These are phyloP conservation scores for Mormyrus proboscirostris DNA, from an alignment of 2,797 vertebrate species.

Conservation along the genomic window DNA sequence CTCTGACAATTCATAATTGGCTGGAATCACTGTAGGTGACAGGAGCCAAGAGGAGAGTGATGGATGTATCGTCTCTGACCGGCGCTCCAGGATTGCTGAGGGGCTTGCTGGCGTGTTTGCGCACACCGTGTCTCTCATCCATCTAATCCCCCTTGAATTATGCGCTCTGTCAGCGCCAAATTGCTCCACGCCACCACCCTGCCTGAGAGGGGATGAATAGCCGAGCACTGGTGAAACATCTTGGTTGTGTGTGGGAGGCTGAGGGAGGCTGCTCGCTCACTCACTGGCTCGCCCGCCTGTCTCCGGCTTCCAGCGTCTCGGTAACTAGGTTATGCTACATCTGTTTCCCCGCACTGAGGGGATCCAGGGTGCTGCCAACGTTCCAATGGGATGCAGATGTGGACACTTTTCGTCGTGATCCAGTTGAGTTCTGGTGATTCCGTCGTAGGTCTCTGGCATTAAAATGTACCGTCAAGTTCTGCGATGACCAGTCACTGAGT, in stretches of 20 bases:
- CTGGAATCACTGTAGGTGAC: slow-evolving; percentile 23
- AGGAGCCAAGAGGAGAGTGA: slow-evolving; percentile 20
- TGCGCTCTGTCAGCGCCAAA: slow-evolving; percentile 12
- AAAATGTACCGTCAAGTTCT: background rate
- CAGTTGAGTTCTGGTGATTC: background rate
- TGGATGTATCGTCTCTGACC: slow-evolving; percentile 8
- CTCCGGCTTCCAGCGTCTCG: background rate
- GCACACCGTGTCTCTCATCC: slow-evolving; percentile 4
- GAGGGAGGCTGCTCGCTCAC: background rate
- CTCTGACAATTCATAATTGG: slow-evolving; percentile 26
- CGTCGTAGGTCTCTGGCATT: background rate
- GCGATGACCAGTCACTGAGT: background rate
- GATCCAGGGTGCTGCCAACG: background rate
- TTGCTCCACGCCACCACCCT: background rate
- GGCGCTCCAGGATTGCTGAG: background rate
- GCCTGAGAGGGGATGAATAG: slow-evolving; percentile 19
- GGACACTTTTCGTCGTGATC: background rate
- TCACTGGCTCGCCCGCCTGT: background rate
- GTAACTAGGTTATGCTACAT: background rate
- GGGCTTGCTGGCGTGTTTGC: background rate
- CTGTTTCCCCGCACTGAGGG: background rate
- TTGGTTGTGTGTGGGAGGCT: background rate
- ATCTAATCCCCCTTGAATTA: slow-evolving; percentile 26
- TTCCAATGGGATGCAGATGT: background rate
- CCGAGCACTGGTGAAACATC: slow-evolving; percentile 8